These are phyloP conservation scores for Thysanoteuthis rhombus DNA, from an alignment of 2,888 invertebrate species.

Conservation along the genomic window DNA sequence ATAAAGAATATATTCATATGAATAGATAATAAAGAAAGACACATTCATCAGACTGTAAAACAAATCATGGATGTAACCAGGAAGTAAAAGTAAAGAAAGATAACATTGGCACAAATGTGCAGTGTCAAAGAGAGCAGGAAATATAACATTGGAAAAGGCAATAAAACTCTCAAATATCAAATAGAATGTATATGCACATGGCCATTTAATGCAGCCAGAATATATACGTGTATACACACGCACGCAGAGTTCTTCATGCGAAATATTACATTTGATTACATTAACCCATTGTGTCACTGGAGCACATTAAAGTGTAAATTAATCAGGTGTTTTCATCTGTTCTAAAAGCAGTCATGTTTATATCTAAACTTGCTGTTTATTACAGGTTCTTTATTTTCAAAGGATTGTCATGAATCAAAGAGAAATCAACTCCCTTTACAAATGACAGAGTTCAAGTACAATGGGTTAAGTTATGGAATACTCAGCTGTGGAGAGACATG, in stretches of 20 bases:
- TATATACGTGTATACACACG: not conserved
- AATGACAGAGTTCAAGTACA: not conserved
- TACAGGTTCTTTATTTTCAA: not conserved
- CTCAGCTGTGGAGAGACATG: not conserved
- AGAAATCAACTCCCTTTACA: not conserved
- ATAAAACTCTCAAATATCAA: not conserved
- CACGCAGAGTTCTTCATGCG: not conserved
- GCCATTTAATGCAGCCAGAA: not conserved
- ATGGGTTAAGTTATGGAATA: not conserved
- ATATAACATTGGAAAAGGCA: not conserved
- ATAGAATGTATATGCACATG: not conserved
- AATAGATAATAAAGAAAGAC: not conserved
- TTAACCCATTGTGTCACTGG: not conserved
- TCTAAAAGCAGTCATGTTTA: no score
- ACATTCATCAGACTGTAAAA: not conserved
- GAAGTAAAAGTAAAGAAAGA: not conserved
- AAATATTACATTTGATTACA: not conserved
- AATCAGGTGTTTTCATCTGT: no score
- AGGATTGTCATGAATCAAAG: not conserved
- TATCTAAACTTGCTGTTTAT: not conserved
- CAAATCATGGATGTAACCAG: not conserved
- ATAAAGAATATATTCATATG: not conserved
- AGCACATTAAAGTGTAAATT: not conserved
- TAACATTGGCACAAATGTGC: not conserved
- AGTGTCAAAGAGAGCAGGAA: not conserved